Evolutionary conservation across 2,797 vertebrate species (phyloP), one percentile per base, ranked within the genome.

Genomic region (Champsocephalus gunnari): DNA sequence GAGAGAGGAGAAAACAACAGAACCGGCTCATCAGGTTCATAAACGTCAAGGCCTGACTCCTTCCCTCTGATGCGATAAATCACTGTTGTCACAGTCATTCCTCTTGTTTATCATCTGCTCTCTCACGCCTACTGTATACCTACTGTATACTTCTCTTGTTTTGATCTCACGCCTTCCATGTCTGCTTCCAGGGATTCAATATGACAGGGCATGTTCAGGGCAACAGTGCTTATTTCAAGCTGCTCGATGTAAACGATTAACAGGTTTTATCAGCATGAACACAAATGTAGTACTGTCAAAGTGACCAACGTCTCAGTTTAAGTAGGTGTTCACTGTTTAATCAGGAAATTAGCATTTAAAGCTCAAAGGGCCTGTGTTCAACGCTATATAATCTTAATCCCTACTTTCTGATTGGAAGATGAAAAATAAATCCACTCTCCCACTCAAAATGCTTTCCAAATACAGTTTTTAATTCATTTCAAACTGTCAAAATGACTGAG

Each of bases 1-100:
- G 41, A 11, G 9, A 59, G 54, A 62, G 19, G 28, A 71, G 67
- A 71, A 45, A 47, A 67, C 58, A 84, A 74, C 68, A 80, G 74
- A 91, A 91, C 90, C 54, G 59, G 89, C 84, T 88, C 56, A 45
- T 88, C 89, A 60, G 57, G 83, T 69, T 86, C 71, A 73, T 86
- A 78, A 88, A 89, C 19, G 32, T 77, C 82, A 57, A 82, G 71
- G 73, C 72, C 56, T 0, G 51, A 12, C 59, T 71, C 53, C 63
- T 66, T 67, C 71, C 51, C 32, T 34, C 50, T 48, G 24, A 28
- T 65, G 21, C 67, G 32, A 70, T 89, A 81, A 90, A 87, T 89
- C 82, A 80, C 48, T 2, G 43, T 10, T 10, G 14, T 45, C 48
- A 38, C 34, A 38, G 34, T 82, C 48, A 13, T 49, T 66, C 44